Percentiles rank a stretch among this genome's conserved stretches.
Conservation (phyloP, 2,888 invertebrate genomes). For the Odontocerum albicorne region DNA sequence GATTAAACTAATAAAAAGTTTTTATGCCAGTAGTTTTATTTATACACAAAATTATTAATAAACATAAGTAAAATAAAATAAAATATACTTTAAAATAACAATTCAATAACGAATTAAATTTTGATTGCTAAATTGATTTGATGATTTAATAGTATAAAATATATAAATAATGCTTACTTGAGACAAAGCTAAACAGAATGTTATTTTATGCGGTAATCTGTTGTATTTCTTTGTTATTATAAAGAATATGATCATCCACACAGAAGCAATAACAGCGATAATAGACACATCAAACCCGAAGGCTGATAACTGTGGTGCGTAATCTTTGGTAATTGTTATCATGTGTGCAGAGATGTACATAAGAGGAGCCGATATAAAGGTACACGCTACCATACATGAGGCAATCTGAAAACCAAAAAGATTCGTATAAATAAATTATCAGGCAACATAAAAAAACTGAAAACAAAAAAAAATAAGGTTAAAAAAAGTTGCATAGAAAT, state of each 20-base stretch:
- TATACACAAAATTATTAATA: no score
- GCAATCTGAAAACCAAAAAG: constrained; percentile 68
- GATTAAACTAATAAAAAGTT: no score
- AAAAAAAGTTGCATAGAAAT: no score
- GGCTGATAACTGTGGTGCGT: constrained; percentile 71
- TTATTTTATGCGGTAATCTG: constrained; percentile 80
- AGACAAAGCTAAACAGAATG: constrained; percentile 74
- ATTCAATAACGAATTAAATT: no score
- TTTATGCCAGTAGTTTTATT: no score
- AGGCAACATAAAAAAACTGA: background rate
- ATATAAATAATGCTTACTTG: constrained; percentile 75
- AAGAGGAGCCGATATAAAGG: constrained; percentile 90
- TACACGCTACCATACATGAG: constrained; percentile 92
- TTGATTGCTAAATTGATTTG: no score
- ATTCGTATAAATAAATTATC: constrained; percentile 1
- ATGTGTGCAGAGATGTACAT: constrained; percentile 96
- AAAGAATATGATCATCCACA: constrained; percentile 79
- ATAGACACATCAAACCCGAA: constrained; percentile 87
- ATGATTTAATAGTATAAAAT: no score
- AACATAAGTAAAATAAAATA: no score
- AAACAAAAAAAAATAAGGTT: background rate
- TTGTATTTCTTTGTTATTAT: constrained; percentile 73
- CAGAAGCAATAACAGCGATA: constrained; percentile 71
- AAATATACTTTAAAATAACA: no score
- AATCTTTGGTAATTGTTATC: constrained; percentile 81